A percentile compares a stretch with the other conserved stretches of the same genome.
Evolutionary conservation across 2,888 invertebrate genomes (phyloP).

Genomic region (Drosophila anomalata): DNA sequence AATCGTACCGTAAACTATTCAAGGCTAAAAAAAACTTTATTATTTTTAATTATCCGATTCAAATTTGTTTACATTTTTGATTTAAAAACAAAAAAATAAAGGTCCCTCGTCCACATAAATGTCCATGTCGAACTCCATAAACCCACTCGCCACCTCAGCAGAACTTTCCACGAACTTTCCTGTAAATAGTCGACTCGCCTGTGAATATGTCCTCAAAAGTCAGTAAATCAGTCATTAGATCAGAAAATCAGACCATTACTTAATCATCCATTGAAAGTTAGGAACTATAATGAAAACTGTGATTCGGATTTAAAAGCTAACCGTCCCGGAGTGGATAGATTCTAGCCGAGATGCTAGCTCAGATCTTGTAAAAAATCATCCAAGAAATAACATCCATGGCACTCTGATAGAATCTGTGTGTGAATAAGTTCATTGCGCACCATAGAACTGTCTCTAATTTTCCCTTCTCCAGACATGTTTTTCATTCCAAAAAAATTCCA

Average conservation of each 20-base stretch:
- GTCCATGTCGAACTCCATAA: conserved; percentile 4
- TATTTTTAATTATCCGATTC: neutral
- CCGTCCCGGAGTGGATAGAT: neutral
- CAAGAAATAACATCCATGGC: neutral
- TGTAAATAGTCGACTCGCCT: conserved; percentile 37
- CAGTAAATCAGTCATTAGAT: conserved; percentile 6
- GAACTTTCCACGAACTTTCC: conserved; percentile 12
- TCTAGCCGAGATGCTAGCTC: neutral
- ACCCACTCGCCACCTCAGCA: conserved; percentile 11
- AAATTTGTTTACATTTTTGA: conserved; percentile 1
- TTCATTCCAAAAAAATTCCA: neutral
- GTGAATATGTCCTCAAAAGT: conserved; percentile 34
- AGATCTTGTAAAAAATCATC: conserved; percentile 5
- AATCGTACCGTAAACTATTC: conserved; percentile 4
- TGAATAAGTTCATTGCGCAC: neutral
- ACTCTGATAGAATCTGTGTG: neutral
- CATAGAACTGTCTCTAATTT: neutral
- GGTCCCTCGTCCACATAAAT: conserved; percentile 1
- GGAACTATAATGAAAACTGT: neutral
- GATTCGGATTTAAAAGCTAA: neutral
- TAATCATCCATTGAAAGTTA: conserved; percentile 4
- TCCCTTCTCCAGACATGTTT: neutral
- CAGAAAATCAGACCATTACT: conserved; percentile 16
- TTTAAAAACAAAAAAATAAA: neutral
- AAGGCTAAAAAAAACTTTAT: conserved; percentile 7